These are phyloP conservation scores for Microtus richardsoni DNA, from an alignment of 2,113 vertebrate genomes.

Conservation along the genomic window DNA sequence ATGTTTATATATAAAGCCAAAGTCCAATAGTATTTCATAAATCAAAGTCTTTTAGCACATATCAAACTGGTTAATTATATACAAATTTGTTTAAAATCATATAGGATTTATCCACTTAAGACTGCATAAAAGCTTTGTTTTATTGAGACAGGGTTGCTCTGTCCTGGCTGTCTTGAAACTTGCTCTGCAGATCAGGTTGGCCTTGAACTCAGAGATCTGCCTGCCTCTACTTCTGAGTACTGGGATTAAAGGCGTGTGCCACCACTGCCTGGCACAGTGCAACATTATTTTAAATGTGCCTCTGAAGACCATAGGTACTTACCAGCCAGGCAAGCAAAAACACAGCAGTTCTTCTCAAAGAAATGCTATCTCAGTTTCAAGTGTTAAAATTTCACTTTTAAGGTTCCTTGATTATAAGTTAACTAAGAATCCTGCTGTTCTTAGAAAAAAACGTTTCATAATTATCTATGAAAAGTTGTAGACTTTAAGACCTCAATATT, in stretches of 20 bases:
- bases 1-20: not conserved
- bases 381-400: not conserved
- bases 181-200: not conserved
- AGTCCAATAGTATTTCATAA: conserved; percentile 16
- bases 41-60: not conserved
- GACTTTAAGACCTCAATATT: not conserved
- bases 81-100: not conserved
- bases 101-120: not conserved
- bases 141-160: not conserved
- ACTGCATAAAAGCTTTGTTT: not conserved
- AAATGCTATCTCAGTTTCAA: not conserved
- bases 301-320: not conserved
- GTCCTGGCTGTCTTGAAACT: not conserved
- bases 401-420: not conserved
- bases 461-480: not conserved
- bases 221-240: not conserved
- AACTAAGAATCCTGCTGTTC: not conserved
- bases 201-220: not conserved
- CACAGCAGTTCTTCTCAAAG: not conserved
- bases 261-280: not conserved
- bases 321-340: not conserved
- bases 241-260: not conserved
- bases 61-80: not conserved
- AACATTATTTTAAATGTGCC: not conserved
- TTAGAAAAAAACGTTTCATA: not conserved